phyloP scores from a whole-genome alignment of 2,888 invertebrate genomes.

The Oasisia sp. region DNA sequence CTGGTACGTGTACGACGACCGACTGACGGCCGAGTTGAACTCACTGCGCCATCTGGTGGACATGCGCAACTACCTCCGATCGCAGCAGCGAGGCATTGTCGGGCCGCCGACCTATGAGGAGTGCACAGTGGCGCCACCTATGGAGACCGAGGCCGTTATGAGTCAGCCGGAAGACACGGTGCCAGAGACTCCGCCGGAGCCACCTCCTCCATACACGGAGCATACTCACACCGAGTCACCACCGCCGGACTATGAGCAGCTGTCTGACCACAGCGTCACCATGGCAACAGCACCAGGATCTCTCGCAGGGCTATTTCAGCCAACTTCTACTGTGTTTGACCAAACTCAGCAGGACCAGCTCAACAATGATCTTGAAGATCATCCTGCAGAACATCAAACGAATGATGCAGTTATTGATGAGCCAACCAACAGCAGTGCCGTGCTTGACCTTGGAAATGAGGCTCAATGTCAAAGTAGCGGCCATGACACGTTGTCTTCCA shows the following conservation, averaged over 20 bases:
- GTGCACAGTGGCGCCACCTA: not conserved
- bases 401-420: not conserved
- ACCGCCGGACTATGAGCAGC: not conserved
- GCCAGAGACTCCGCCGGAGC: not conserved
- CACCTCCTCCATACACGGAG: not conserved
- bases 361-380: not conserved
- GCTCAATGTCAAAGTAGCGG: not conserved
- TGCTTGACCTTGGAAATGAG: not conserved
- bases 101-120: not conserved
- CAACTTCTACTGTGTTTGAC: not conserved
- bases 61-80: not conserved
- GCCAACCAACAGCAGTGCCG: not conserved
- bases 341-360: not conserved
- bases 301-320: not conserved
- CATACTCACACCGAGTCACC: not conserved
- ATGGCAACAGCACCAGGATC: not conserved
- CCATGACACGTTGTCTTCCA: not conserved
- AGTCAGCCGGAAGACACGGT: not conserved
- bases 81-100: not conserved
- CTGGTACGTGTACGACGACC: not conserved
- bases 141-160: not conserved
- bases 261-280: not conserved
- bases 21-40: not conserved
- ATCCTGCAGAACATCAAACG: not conserved
- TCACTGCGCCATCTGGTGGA: conserved; percentile 3